Evolutionary conservation across 2,797 vertebrate genomes (phyloP), one percentile per base, ranked within the genome.

Genomic region (Aulostomus chinensis): DNA sequence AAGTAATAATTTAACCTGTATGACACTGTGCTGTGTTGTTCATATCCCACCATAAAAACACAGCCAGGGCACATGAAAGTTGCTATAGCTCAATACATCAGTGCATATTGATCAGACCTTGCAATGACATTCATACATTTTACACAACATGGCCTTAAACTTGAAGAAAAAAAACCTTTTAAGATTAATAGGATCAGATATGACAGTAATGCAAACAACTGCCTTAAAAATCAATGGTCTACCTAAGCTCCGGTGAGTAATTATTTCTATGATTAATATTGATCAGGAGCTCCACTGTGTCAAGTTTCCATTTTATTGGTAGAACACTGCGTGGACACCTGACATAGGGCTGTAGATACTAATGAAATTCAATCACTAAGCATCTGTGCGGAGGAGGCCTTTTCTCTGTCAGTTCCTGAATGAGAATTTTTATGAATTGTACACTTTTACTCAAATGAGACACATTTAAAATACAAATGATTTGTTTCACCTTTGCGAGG

Each of bases 251-350:
- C 40, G 49, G 55, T 60, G 76, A 81, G 83, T 90, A 91, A 92
- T 91, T 93, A 91, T 89, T 83, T 88, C 86, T 87, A 81, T 87
- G 89, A 91, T 89, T 91, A 88, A 78, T 91, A 91, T 92, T 86
- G 91, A 93, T 90, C 83, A 87, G 64, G 43, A 20, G 43, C 22
- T 6, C 45, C 28, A 58, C 58, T 63, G 32, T 81, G 78, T 86
- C 71, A 76, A 78, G 72, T 73, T 58, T 65, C 54, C 67, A 78
- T 80, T 81, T 81, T 82, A 79, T 76, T 68, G 68, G 68, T 64
- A 72, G 73, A 79, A 75, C 56, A 77, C 43, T 54, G 59, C 28
- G 4, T 47, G 69, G 75, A 81, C 67, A 61, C 67, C 55, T 71
- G 65, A 72, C 73, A 63, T 35, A 24, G 25, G 2, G 25, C 42